These are phyloP conservation scores for Trichopoda pennipes DNA, from an alignment of 2,888 invertebrate genomes.

Conservation along the genomic window DNA sequence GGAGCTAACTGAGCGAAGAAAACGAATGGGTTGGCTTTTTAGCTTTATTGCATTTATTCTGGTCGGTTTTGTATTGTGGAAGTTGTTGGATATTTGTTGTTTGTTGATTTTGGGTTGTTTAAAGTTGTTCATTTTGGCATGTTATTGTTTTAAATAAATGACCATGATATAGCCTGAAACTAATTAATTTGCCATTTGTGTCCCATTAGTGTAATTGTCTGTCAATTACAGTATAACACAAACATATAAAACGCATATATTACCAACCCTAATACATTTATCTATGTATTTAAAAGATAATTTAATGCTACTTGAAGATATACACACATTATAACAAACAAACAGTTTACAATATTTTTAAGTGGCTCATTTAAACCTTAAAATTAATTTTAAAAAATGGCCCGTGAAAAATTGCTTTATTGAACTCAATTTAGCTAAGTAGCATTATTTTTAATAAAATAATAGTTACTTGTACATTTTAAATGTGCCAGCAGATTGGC, in stretches of 20 bases:
- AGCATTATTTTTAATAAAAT: no score
- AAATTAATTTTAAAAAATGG: no score
- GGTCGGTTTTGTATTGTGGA: not conserved
- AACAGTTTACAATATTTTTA: not conserved
- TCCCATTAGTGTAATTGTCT: constrained; percentile 70
- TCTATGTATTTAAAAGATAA: no score
- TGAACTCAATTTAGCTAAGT: no score
- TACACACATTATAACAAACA: constrained; percentile 1
- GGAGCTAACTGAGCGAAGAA: not conserved
- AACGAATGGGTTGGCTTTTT: constrained; percentile 31
- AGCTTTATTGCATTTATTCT: constrained; percentile 46
- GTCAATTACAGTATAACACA: constrained; percentile 65
- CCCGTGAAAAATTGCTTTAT: no score
- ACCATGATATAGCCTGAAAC: constrained; percentile 66
- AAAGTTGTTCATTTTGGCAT: constrained; percentile 49
- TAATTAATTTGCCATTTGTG: constrained; percentile 70
- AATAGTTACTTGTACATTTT: no score
- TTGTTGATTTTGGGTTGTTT: constrained; percentile 5
- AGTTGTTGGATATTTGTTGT: constrained; percentile 8
- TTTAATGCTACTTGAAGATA: no score
- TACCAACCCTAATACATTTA: not conserved
- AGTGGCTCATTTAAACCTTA: no score
- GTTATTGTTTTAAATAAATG: constrained; percentile 64
- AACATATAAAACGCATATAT: not conserved
- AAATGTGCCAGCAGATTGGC: no score